Evolutionary conservation across 1,140 invertebrate genomes (phyloP).

Genomic region (Aphelenchoides avenae): DNA sequence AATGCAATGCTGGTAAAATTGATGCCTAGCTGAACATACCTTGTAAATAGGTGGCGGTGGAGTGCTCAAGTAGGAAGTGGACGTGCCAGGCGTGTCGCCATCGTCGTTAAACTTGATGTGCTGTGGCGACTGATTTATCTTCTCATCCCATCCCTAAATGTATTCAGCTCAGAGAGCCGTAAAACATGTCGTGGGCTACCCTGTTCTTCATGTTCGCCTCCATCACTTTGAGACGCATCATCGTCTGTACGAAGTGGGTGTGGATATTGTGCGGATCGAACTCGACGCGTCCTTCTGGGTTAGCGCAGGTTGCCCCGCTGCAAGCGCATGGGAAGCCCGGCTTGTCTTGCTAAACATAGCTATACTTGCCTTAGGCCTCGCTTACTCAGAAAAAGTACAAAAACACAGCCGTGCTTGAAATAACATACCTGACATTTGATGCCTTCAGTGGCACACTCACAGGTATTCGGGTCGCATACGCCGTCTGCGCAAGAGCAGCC

Average conservation of each 20-base stretch:
- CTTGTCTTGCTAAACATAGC: slow-evolving; percentile 60
- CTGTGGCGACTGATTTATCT: neutral
- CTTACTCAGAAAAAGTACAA: neutral
- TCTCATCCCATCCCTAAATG: slow-evolving; percentile 5
- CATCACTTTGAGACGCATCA: slow-evolving; percentile 87
- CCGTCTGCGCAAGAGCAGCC: slow-evolving; percentile 30
- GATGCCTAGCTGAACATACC: too few relatives aligned
- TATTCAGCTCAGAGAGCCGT: neutral
- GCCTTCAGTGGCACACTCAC: slow-evolving; percentile 21
- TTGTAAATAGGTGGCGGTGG: too few relatives aligned
- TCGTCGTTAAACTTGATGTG: neutral
- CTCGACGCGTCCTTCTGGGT: slow-evolving; percentile 84
- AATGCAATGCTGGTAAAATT: too few relatives aligned
- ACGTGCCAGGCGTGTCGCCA: neutral
- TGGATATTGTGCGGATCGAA: slow-evolving; percentile 90
- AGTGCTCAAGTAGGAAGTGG: too few relatives aligned
- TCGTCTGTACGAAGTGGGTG: slow-evolving; percentile 93
- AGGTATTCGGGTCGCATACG: slow-evolving; percentile 26
- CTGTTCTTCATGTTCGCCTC: slow-evolving; percentile 69
- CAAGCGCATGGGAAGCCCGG: slow-evolving; percentile 94
- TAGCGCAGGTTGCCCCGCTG: slow-evolving; percentile 84
- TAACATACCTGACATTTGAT: slow-evolving; percentile 69
- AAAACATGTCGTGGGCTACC: slow-evolving; percentile 3
- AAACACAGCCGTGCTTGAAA: slow-evolving; percentile 30
- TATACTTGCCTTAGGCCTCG: too few relatives aligned